Evolutionary conservation across 2,888 invertebrate genomes (phyloP), one percentile per base, ranked within the genome.

Genomic region (Netelia inedita): DNA sequence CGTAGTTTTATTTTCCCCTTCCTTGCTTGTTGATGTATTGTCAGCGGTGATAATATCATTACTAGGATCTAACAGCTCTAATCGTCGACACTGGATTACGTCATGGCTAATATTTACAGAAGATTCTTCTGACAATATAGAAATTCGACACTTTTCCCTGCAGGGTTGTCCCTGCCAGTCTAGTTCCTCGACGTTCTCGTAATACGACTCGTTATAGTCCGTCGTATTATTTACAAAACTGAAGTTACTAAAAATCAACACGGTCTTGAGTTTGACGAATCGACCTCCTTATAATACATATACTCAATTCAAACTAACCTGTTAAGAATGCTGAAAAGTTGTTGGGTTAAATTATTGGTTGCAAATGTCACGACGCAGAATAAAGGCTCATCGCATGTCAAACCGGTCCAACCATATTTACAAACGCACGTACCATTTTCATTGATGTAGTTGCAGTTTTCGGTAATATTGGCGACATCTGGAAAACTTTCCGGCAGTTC

Each of bases 141-240:
- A 55, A n/a, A 59, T 66, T 23, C 59, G 79, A 75, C 83, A 83
- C 8, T 50, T 50, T 53, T 79, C 79, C 1, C 16, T 46, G 59
- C 83, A 83, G 10, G n/a, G 59, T 41, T 43, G 79, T 41, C 69
- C 65, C n/a, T 63, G 46, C 79, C 79, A 75, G 57, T 50, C 74
- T 11, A 74, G 14, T 10, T 19, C 19, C 2, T 19, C 19, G 21
- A 10, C 41, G 28, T 19, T 61, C 1, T 43, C 68, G 43, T 53
- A 35, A 50, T 5, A 46, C 19, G 21, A 5, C 50, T 61, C 68
- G 10, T 55, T 73, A 14, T 79, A 61, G 5, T 10, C 68, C 14
- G 41, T 63, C 11, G 11, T 46, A 43, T 82, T 68, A 78, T 23
- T 41, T 16, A 53, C 5, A 41, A 43, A 41, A 14, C 9, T n/a